Percentiles rank a stretch among this genome's conserved stretches.
Conservation (phyloP, 1,140 invertebrate genomes). For the Bombyx mandarina region DNA sequence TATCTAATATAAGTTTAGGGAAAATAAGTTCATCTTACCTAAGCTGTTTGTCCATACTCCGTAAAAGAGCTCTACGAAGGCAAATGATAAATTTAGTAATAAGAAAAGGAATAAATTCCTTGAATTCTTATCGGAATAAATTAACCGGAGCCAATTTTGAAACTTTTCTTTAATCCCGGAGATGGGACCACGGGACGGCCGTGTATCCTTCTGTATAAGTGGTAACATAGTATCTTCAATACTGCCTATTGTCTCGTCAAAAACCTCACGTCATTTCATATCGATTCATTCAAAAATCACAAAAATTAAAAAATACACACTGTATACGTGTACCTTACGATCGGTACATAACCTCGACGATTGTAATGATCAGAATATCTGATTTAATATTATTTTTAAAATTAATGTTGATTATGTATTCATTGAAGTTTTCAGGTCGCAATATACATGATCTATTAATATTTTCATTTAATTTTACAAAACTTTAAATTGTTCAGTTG, state of each 20-base stretch:
- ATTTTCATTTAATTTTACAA: neutral
- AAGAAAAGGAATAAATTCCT: conserved; percentile 97
- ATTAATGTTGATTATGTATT: too few species aligned
- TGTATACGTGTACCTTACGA: conserved; percentile 64
- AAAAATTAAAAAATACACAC: conserved; percentile 29
- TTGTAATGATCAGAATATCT: too few species aligned
- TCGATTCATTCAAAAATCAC: conserved; percentile 35
- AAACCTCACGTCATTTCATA: conserved; percentile 54
- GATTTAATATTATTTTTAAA: too few species aligned
- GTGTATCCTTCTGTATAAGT: conserved; percentile 82
- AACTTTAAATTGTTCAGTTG: neutral
- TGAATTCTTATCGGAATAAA: conserved; percentile 93
- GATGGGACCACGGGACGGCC: conserved; percentile 65
- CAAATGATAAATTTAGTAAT: conserved; percentile 93
- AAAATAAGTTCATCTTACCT: conserved; percentile 63
- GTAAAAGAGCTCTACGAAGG: conserved; percentile 96
- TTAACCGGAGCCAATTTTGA: conserved; percentile 84
- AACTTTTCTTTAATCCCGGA: conserved; percentile 80
- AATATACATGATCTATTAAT: conserved; percentile 1
- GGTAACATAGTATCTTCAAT: conserved; percentile 77
- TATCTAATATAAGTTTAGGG: neutral
- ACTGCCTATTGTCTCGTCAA: conserved; percentile 11
- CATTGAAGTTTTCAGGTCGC: neutral
- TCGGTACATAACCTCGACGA: conserved; percentile 46
- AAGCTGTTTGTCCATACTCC: conserved; percentile 97